Evolutionary conservation across 2,797 vertebrate genomes (phyloP).

Genomic region (Smutsia temminckii): DNA sequence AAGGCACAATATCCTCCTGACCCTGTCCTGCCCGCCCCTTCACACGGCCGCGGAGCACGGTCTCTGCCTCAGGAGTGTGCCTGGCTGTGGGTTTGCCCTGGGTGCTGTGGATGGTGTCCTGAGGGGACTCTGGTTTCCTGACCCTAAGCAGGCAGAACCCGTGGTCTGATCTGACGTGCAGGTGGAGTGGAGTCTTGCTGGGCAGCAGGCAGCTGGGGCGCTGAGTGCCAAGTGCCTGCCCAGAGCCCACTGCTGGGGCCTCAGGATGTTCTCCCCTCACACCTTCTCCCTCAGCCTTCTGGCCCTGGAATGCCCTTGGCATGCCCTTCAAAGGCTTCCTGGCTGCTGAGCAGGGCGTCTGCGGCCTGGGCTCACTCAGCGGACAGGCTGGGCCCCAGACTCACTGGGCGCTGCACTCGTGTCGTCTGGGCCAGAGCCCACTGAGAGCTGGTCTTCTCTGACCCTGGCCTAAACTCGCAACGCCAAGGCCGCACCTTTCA

Average conservation of each 20-base stretch:
- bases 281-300: fast-evolving
- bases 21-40: not conserved
- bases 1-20: fast-evolving
- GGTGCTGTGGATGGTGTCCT: not conserved
- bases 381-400: fast-evolving
- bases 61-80: not conserved
- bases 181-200: not conserved
- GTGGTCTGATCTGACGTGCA: fast-evolving
- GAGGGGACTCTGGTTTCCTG: too few relatives aligned
- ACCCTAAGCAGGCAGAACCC: not conserved
- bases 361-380: not conserved
- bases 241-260: not conserved
- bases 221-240: not conserved
- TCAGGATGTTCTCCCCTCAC: not conserved
- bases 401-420: not conserved
- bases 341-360: not conserved
- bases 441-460: too few relatives aligned
- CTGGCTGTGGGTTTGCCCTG: fast-evolving
- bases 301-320: not conserved
- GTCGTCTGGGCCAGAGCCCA: fast-evolving
- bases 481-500: fast-evolving
- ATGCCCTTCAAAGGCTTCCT: not conserved
- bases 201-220: not conserved
- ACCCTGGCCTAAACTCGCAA: not conserved
- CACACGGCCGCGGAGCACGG: fast-evolving